Evolutionary conservation across 2,113 vertebrate species (phyloP).

Genomic region (Salvelinus namaycush): DNA sequence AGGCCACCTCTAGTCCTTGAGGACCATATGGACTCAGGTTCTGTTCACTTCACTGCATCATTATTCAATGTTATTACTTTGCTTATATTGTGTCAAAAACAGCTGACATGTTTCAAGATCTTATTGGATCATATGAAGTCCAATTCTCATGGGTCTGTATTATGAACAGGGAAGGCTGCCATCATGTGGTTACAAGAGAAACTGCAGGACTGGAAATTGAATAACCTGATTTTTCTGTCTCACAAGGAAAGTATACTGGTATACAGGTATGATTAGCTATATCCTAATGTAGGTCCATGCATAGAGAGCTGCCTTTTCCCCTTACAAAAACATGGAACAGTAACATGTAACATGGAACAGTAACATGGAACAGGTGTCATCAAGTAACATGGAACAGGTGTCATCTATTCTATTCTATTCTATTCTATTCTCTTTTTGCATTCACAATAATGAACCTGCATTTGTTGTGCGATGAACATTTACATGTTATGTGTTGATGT

Average conservation of each 20-base stretch:
- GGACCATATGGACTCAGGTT: slow-evolving; percentile 28
- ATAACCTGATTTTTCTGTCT: neutral
- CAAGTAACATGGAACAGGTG: too few relatives aligned
- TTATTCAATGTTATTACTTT: slow-evolving; percentile 29
- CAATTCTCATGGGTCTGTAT: neutral
- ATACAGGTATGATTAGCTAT: neutral
- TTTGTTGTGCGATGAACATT: too few relatives aligned
- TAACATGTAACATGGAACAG: too few relatives aligned
- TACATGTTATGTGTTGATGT: too few relatives aligned
- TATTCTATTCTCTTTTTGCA: too few relatives aligned
- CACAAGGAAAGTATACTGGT: neutral
- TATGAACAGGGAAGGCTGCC: neutral
- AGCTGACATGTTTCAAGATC: slow-evolving; percentile 19
- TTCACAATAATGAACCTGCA: too few relatives aligned
- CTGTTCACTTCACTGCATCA: slow-evolving; percentile 38
- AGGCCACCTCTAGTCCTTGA: slow-evolving; percentile 31
- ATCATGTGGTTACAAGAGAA: neutral
- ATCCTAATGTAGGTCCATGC: neutral
- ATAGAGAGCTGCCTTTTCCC: neutral
- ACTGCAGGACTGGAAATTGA: neutral
- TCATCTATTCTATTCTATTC: too few relatives aligned
- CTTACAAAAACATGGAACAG: neutral
- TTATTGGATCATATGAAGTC: neutral
- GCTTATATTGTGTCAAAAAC: slow-evolving; percentile 16
- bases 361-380: too few relatives aligned